Evolutionary conservation across 2,888 invertebrate genomes (phyloP).

Genomic region (Darwinula stevensoni): DNA sequence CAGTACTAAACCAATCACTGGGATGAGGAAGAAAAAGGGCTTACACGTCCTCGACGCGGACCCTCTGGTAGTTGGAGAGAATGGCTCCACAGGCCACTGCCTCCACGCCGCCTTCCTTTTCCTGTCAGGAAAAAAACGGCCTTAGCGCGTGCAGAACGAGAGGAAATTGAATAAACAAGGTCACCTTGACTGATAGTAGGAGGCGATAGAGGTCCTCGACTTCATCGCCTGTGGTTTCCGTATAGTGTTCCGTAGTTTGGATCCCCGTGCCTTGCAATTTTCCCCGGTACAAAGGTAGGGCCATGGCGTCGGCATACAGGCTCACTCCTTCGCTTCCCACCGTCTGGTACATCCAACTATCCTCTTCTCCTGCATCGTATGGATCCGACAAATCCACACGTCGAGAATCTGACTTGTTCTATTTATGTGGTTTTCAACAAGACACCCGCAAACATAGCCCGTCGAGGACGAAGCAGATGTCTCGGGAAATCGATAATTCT

Average conservation of each 20-base stretch:
- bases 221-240: slow-evolving; percentile 59
- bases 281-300: slow-evolving; percentile 56
- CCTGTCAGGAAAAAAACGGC: no score
- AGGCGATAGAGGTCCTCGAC: slow-evolving; percentile 84
- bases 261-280: slow-evolving; percentile 56
- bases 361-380: slow-evolving; percentile 40
- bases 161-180: slow-evolving; percentile 5
- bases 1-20: no score
- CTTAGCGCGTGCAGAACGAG: no score
- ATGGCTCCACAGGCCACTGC: slow-evolving; percentile 95
- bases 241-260: slow-evolving; percentile 42
- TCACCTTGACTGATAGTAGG: slow-evolving; percentile 39
- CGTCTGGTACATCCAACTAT: slow-evolving; percentile 98
- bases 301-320: slow-evolving; percentile 75
- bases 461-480: no score
- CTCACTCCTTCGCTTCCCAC: slow-evolving; percentile 87
- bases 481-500: no score
- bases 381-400: no score
- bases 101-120: no score
- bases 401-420: no score
- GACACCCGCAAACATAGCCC: slow-evolving; percentile 4
- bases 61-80: slow-evolving; percentile 88
- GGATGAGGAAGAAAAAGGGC: no score
- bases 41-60: slow-evolving; percentile 92
- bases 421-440: no score